Percentiles rank a stretch among this genome's conserved stretches.
These are phyloP conservation scores for Bradypodion ventrale DNA, from an alignment of 2,797 vertebrate species.

Conservation along the genomic window DNA sequence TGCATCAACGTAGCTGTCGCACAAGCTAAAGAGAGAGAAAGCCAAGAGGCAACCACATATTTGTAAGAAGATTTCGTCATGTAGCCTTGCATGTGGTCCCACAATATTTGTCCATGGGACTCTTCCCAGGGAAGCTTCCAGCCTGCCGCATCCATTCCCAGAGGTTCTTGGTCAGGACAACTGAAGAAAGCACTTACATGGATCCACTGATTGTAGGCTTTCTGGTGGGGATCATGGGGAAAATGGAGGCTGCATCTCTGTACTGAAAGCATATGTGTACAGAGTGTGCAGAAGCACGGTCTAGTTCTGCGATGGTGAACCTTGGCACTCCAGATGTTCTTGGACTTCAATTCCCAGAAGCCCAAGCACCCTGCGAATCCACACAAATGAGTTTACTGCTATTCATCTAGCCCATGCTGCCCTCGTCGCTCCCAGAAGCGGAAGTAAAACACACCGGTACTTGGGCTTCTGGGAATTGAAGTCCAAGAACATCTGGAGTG, in stretches of 20 bases:
- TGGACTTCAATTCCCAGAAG: too few species aligned
- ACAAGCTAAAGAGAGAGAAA: slow-evolving; percentile 88
- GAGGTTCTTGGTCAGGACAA: not conserved
- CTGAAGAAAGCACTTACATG: not conserved
- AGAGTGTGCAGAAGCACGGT: not conserved
- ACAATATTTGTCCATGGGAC: not conserved
- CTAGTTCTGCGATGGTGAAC: too few species aligned
- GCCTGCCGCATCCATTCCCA: not conserved
- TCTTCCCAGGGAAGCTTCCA: not conserved
- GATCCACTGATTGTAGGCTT: not conserved
- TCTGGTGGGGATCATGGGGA: not conserved
- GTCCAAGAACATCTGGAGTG: too few species aligned
- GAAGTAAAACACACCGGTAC: too few species aligned
- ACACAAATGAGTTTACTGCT: too few species aligned
- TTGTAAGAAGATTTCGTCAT: slow-evolving; percentile 72
- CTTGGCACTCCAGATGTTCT: too few species aligned
- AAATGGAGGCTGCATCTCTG: not conserved
- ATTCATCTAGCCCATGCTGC: too few species aligned
- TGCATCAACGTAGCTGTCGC: slow-evolving; percentile 93
- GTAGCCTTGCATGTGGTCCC: not conserved
- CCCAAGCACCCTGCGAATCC: too few species aligned
- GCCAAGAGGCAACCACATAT: slow-evolving; percentile 90
- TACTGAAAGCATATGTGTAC: not conserved
- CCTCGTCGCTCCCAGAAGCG: too few species aligned
- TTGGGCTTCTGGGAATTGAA: too few species aligned